A percentile compares a stretch with the other conserved stretches of the same genome.
Conservation (phyloP, 2,888 invertebrate species). For the Rambutsinella grinnellia region DNA sequence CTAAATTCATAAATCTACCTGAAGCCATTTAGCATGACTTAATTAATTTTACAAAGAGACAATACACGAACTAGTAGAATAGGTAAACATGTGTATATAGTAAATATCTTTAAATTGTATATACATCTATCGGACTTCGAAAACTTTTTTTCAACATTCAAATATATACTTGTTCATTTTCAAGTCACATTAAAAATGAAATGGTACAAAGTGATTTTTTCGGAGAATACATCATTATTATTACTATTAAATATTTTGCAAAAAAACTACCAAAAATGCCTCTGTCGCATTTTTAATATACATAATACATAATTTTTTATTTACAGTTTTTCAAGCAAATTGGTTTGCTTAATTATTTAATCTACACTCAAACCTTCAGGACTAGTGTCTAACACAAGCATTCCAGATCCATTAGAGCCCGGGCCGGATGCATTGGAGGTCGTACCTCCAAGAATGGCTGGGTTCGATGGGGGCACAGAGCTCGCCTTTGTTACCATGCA, state of each 20-base stretch:
- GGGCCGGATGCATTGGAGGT: conserved; percentile 46
- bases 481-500: conserved; percentile 79
- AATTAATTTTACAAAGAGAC: conserved; percentile 49
- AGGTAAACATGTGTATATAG: conserved; percentile 23
- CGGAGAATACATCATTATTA: conserved; percentile 39
- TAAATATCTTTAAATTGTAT: conserved; percentile 14
- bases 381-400: conserved; percentile 57
- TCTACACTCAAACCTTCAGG: conserved; percentile 55
- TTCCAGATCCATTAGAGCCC: conserved; percentile 54
- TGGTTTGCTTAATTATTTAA: conserved; percentile 39
- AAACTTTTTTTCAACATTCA: conserved; percentile 37
- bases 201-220: conserved; percentile 50
- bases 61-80: conserved; percentile 47
- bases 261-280: neutral
- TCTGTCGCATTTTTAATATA: neutral
- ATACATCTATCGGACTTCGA: conserved; percentile 24
- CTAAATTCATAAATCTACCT: conserved; percentile 49
- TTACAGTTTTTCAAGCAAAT: neutral
- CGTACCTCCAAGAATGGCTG: conserved; percentile 43
- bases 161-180: conserved; percentile 55
- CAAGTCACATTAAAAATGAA: conserved; percentile 56
- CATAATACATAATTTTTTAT: conserved; percentile 4
- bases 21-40: conserved; percentile 42
- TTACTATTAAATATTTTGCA: neutral
- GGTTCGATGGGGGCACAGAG: conserved; percentile 47